Base-by-base conservation (phyloP, 2,797 vertebrate species). In the Dromococcyx pavoninus region DNA sequence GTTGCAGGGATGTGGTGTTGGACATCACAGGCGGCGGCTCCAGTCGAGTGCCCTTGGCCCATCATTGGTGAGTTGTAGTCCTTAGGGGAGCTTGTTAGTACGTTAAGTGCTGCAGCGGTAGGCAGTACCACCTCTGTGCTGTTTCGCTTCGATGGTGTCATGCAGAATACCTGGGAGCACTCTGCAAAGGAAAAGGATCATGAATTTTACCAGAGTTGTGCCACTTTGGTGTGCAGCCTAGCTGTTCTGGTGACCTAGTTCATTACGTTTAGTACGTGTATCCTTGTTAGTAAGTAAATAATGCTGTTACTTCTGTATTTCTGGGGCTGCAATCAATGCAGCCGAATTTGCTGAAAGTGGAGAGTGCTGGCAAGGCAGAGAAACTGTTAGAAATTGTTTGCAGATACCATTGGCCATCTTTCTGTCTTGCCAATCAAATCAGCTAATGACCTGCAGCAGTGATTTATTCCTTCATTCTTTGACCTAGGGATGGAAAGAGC, bases 171-270 rank as follows among this genome's bases (percentile, higher is more conserved):
- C 44, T 9, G 57, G 91, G 61, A 35, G 43, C 0, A 0, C 22
- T 64, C 30, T 53, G 0, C 5, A 10, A 13, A 54, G 24, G 13
- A 37, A 32, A 51, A 60, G 16, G 13, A 50, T 22, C 5, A 1
- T 56, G 23, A 30, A 32, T 77, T 25, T 15, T 73, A 65, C 39
- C 21, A 2, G 23, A 30, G 32, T 77, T 25, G 15, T 73, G 69
- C 39, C 21, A 2, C 12, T 44, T 41, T 46, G 56, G 7, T 35
- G 22, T 54, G n/a, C 30, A 61, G 58, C 53, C 50, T 46, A 2
- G 39, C 57, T 39, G 78, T 64, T 79, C 78, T 56, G 51, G 33
- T 85, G 81, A 92, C 75, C n/a, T n/a, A 46, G 19, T 77, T 91
- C 27, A 13, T 92, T 57, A 21, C 1, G 0, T 44, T 58, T 51